phyloP scores from a whole-genome alignment of 2,113 vertebrate genomes.

The Malurus elegans region DNA sequence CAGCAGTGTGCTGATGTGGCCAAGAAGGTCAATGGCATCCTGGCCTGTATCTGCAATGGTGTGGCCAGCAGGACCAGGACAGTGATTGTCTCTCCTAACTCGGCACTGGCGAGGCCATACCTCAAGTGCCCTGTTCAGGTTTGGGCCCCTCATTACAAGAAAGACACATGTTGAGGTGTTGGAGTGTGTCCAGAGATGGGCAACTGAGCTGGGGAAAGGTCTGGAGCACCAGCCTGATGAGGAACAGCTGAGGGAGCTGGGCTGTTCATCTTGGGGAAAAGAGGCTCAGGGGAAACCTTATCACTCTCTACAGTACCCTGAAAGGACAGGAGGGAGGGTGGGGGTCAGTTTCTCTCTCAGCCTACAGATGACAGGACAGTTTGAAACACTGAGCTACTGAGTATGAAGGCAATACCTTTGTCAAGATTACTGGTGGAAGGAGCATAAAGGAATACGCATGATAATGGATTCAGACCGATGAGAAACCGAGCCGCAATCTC shows the following conservation, averaged over 20 bases:
- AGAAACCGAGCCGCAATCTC: background rate
- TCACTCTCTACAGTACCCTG: background rate
- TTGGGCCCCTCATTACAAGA: background rate
- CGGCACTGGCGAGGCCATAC: background rate
- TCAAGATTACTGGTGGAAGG: background rate
- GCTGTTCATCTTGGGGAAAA: accelerated
- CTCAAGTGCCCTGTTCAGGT: accelerated
- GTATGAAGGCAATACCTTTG: background rate
- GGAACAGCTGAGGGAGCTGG: background rate
- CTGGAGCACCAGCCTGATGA: accelerated
- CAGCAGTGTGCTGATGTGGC: background rate
- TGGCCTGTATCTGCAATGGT: background rate
- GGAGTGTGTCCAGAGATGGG: background rate
- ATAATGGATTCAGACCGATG: background rate
- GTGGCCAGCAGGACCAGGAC: background rate
- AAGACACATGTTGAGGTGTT: background rate
- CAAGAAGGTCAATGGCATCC: background rate
- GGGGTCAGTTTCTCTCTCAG: background rate
- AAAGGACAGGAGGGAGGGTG: no score
- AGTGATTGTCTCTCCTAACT: no score
- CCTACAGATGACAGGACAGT: background rate
- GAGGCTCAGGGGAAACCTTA: background rate
- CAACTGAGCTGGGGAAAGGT: background rate
- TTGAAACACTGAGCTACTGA: background rate
- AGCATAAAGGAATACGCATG: background rate